Evolutionary conservation across 2,113 vertebrate genomes (phyloP), one percentile per base, ranked within the genome.

Genomic region (Opisthocomus hoazin): DNA sequence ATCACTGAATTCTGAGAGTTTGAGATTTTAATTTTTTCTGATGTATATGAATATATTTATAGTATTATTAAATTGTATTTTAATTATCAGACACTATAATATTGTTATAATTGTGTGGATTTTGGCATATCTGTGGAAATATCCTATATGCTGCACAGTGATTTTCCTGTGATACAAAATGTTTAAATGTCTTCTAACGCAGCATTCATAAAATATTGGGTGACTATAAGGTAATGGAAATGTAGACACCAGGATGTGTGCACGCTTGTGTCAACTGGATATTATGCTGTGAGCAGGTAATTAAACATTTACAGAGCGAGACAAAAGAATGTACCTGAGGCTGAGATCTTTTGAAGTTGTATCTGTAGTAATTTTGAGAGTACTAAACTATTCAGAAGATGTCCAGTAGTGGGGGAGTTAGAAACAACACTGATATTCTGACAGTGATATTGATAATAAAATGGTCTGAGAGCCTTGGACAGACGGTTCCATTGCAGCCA

Each of bases 241-340:
- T 12, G 19, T 34, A 34, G 91, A 64, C 41, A 89, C 53, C 60
- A 93, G 91, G 87, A 93, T 91, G 45, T 80, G 65, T 80, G 50
- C n/a, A 45, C 3, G 2, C 74, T 91, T 93, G 34, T 91, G 79
- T 95, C 78, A 93, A 65, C 57, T 90, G 76, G 34, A 51, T 11
- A 3, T 79, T 87, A 51, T 4, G 12, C 65, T 85, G 51, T 18
- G 16, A 71, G 26, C 26, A 37, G 56, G 8, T 70, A 93, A 86
- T 90, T 92, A 94, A 95, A 93, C 84, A 87, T 87, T 92, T 92
- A 61, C 48, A 84, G 56, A 88, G 53, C 16, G 34, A 94, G 56
- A 92, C 32, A 87, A 78, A 89, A 37, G 15, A 43, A 79, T 76
- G 24, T 68, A 48, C 37, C 18, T 89, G 46, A 68, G 39, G 41